Percentiles rank a stretch among this genome's conserved stretches.
phyloP scores from a whole-genome alignment of 53 echinoderm and acorn worm species.

The Henricia sp. region DNA sequence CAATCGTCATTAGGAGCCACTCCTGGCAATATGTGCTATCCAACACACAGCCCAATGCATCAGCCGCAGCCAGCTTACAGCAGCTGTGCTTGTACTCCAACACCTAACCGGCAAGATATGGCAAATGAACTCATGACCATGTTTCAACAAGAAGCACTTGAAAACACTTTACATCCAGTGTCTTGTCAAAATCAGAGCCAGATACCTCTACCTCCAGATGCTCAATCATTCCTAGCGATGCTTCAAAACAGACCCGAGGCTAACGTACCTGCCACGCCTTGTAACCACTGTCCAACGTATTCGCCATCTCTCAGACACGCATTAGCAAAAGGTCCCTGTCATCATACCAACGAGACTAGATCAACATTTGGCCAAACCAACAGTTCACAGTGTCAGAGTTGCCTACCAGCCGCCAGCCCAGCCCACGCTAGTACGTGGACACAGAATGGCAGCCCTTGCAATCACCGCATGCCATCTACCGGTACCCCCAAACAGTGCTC shows the following conservation, averaged over 20 bases:
- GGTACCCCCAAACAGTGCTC: constrained; percentile 35
- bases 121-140: constrained; percentile 33
- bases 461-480: neutral
- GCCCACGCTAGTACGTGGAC: neutral
- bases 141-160: constrained; percentile 46
- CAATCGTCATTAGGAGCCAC: constrained; percentile 7
- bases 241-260: constrained; percentile 69
- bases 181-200: constrained; percentile 20
- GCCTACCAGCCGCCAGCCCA: neutral
- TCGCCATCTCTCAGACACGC: neutral
- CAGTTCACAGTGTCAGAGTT: neutral
- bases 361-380: constrained; percentile 4
- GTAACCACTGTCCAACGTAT: constrained; percentile 1
- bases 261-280: constrained; percentile 29
- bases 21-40: neutral
- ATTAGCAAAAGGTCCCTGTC: neutral
- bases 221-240: constrained; percentile 68
- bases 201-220: constrained; percentile 46
- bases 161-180: constrained; percentile 12
- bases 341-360: neutral
- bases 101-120: constrained; percentile 9
- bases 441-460: constrained; percentile 12
- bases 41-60: constrained; percentile 39
- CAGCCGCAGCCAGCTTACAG: neutral
- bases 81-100: constrained; percentile 10